phyloP scores from a whole-genome alignment of 2,113 vertebrate genomes.

The Fregata magnificens region DNA sequence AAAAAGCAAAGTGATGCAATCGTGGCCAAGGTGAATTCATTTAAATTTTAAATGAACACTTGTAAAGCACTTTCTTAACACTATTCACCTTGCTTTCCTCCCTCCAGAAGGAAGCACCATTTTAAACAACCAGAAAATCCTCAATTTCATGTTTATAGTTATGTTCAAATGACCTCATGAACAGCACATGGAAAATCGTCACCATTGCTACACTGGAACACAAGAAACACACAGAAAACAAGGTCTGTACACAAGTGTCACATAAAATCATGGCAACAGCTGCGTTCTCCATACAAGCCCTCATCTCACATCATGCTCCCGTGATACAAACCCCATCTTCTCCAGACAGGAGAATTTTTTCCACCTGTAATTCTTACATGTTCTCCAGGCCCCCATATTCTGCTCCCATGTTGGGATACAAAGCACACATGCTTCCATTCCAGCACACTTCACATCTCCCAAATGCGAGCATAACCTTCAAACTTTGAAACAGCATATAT shows the following conservation, averaged over 20 bases:
- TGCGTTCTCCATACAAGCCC: not conserved
- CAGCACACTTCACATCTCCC: not conserved
- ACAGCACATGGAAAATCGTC: not conserved
- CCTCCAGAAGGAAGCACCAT: not conserved
- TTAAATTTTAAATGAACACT: not conserved
- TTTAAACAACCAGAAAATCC: not conserved
- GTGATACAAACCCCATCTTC: not conserved
- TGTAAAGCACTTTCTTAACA: not conserved
- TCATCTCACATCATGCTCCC: not conserved
- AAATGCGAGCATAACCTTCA: not conserved
- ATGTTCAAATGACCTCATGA: not conserved
- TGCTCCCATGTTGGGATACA: not conserved
- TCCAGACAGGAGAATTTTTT: not conserved
- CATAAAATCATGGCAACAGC: not conserved
- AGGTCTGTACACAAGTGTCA: not conserved
- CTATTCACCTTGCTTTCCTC: not conserved
- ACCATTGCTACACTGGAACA: not conserved
- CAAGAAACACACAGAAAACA: not conserved
- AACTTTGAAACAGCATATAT: not conserved
- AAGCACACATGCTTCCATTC: not conserved
- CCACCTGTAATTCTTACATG: not conserved
- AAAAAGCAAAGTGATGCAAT: conserved; percentile 1
- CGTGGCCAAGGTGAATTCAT: not conserved
- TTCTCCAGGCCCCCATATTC: not conserved
- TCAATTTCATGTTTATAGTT: not conserved